Base-by-base conservation (phyloP, 2,888 invertebrate genomes). In the Acronicta leporina region DNA sequence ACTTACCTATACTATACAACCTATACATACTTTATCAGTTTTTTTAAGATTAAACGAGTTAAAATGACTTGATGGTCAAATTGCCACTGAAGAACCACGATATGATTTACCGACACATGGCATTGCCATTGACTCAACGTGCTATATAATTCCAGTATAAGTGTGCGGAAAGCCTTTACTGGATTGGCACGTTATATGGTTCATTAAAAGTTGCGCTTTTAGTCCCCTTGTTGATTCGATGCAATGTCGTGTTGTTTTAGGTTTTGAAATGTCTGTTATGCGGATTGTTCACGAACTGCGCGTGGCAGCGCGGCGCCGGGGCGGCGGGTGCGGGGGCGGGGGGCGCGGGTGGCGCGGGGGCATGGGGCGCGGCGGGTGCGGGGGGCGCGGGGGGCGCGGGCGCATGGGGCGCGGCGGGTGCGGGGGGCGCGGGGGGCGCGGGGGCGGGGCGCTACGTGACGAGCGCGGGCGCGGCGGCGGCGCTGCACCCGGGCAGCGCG, bases 241-340 rank as follows among this genome's bases (percentile, higher is more conserved):
- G 13, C 13, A 45, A 6, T 40, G 43, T 42, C 6, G 8, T 45
- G 1, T 35, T 27, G 13, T 72, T 85, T 13, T 84, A 94, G 94
- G 63, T 95, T 52, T 92, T 98, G 57, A 97, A 97, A 87, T 97
- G 98, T 86, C 90, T 99, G 33, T 85, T 98, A 11, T 95, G 96
- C 55, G 98, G 98, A 0, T 92, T 99, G 55, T 98, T 97, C 86
- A 97, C 97, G 85, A 98, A 98, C 90, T 95, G 98, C 73, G 99
- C 99, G 3, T 97, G 98, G 91, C 88, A 97, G 20, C 92, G 92
- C 0, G 96, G 96, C 76, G 75, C 55, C 11, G 97, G 83, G 6
- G 63, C 59, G 96, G 53, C 2, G 52, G n/a, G 63, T 52, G 96
- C 95, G 68, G 96, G 85, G 63, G 71, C n/a, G n/a, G n/a, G n/a